These are phyloP conservation scores for Ptilodon capucinus DNA, from an alignment of 2,888 invertebrate species.

Conservation along the genomic window DNA sequence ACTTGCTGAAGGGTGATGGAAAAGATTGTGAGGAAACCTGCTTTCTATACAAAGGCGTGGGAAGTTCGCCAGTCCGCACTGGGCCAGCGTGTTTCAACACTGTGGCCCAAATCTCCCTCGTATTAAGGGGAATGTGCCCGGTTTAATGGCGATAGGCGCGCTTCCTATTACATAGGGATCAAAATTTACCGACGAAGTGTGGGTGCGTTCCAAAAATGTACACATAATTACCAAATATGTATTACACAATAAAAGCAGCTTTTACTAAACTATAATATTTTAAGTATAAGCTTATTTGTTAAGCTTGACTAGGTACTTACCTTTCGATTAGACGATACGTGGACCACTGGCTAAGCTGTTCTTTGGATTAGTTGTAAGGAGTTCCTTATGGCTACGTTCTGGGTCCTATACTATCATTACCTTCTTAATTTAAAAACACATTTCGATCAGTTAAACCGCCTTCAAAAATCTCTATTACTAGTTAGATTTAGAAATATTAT, in stretches of 20 bases:
- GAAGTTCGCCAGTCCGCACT: no score
- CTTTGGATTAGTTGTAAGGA: conserved; percentile 19
- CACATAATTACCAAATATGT: not conserved
- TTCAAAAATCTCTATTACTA: not conserved
- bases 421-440: not conserved
- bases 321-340: conserved; percentile 23
- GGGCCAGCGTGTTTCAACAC: no score
- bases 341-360: conserved; percentile 33
- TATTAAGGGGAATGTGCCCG: no score
- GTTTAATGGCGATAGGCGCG: no score
- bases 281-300: conserved; percentile 1
- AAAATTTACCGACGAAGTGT: no score
- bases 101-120: no score
- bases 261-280: not conserved
- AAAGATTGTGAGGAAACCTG: not conserved
- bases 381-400: conserved; percentile 4
- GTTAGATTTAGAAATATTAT: not conserved
- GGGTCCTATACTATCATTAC: not conserved
- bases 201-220: no score
- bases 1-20: no score
- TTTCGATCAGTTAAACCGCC: not conserved
- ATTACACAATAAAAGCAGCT: not conserved
- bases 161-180: no score
- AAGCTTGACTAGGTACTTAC: conserved; percentile 22
- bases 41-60: no score